phyloP scores from a whole-genome alignment of 2,797 vertebrate genomes.

The Premnoplex brunnescens region DNA sequence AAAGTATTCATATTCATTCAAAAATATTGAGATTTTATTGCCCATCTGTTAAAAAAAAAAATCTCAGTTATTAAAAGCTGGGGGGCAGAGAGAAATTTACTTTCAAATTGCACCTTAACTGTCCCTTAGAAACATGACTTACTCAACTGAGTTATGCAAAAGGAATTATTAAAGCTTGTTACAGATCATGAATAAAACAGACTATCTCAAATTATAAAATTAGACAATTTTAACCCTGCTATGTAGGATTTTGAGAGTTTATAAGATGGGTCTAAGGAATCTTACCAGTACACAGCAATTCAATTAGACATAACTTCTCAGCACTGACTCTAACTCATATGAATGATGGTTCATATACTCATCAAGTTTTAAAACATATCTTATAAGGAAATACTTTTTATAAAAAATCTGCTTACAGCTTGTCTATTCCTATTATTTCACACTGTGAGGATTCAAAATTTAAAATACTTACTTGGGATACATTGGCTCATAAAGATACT shows the following conservation, averaged over 20 bases:
- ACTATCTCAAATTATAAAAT: not conserved
- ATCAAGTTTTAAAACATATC: not conserved
- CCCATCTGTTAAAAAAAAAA: not conserved
- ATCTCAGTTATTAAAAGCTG: not conserved
- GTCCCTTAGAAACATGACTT: not conserved
- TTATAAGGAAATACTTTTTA: not conserved
- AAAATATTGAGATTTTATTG: not conserved
- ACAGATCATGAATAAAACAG: not conserved
- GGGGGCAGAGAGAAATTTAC: rapidly evolving
- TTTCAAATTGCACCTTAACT: not conserved
- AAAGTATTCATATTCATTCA: not conserved
- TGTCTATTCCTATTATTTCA: not conserved
- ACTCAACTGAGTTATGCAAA: not conserved
- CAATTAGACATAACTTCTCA: not conserved
- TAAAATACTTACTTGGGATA: slow-evolving; percentile 90
- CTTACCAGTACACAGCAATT: not conserved
- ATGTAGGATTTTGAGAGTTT: not conserved
- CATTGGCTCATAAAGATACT: slow-evolving; percentile 92
- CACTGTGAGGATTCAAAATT: not conserved
- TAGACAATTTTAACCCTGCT: not conserved
- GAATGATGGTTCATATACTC: not conserved
- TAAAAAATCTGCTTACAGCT: not conserved
- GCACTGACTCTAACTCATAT: not conserved
- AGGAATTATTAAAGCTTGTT: not conserved
- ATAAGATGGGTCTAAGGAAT: not conserved